These are phyloP conservation scores for Coranthus polyacanthus DNA, from an alignment of 2,797 vertebrate species.

Conservation along the genomic window DNA sequence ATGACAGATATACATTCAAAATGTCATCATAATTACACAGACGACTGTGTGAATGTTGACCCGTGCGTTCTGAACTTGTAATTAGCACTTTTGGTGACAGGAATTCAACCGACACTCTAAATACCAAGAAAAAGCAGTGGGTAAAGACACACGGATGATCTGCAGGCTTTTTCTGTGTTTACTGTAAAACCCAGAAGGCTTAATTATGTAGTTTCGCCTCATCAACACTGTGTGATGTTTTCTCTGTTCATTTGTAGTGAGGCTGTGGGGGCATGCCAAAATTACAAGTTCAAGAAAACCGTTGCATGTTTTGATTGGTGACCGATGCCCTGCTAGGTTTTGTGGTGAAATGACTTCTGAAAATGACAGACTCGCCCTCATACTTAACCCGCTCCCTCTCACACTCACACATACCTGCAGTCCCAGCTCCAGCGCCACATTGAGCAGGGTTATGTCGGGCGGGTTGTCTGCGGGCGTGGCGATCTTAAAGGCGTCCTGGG, in stretches of 20 bases:
- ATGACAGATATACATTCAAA: slow-evolving; percentile 22
- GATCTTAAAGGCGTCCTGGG: slow-evolving; percentile 98
- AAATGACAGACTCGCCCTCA: slow-evolving; percentile 36
- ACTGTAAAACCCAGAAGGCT: slow-evolving; percentile 41
- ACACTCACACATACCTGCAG: slow-evolving; percentile 87
- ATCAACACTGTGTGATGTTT: slow-evolving; percentile 67
- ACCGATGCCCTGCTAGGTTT: slow-evolving; percentile 24
- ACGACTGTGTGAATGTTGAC: slow-evolving; percentile 27
- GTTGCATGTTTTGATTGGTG: slow-evolving; percentile 46
- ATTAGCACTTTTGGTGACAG: slow-evolving; percentile 31
- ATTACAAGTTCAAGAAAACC: slow-evolving; percentile 53
- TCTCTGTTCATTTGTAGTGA: slow-evolving; percentile 63
- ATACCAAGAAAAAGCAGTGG: slow-evolving; percentile 7
- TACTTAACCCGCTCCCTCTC: background rate
- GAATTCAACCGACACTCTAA: slow-evolving; percentile 17
- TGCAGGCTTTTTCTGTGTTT: slow-evolving; percentile 51
- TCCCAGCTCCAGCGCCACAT: slow-evolving; percentile 95
- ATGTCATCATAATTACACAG: slow-evolving; percentile 38
- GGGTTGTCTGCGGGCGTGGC: slow-evolving; percentile 94
- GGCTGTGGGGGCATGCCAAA: slow-evolving; percentile 41
- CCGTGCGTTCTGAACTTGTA: slow-evolving; percentile 25
- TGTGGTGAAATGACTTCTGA: slow-evolving; percentile 44
- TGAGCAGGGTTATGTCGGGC: slow-evolving; percentile 95
- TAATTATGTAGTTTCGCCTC: slow-evolving; percentile 66
- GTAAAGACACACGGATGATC: slow-evolving; percentile 36